Conservation (phyloP, 2,888 invertebrate species). For the Rutpela maculata region DNA sequence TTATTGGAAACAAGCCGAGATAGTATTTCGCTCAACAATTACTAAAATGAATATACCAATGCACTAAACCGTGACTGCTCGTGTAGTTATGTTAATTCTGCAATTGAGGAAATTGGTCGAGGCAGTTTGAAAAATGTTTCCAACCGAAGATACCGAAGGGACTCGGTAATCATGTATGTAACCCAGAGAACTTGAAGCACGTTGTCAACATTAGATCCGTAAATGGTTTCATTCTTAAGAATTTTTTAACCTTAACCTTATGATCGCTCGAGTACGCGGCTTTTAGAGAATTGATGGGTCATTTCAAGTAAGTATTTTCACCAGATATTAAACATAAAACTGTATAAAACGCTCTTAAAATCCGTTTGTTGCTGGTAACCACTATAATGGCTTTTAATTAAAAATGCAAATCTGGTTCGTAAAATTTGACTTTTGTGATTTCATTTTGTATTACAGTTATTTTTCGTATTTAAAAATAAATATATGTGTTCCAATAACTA, state of each 20-base stretch:
- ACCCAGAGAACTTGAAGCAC: background rate
- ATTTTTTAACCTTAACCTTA: slow-evolving; percentile 3
- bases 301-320: background rate
- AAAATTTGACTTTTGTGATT: no score
- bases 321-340: no score
- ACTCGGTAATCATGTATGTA: slow-evolving; percentile 5
- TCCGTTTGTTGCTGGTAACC: no score
- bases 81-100: slow-evolving; percentile 29
- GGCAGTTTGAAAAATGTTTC: slow-evolving; percentile 15
- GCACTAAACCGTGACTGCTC: slow-evolving; percentile 25
- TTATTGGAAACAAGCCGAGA: slow-evolving; percentile 15
- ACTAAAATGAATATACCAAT: slow-evolving; percentile 29
- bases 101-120: slow-evolving; percentile 27
- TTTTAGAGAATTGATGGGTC: background rate
- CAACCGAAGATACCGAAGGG: background rate
- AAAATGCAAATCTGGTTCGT: no score
- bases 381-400: no score
- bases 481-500: no score
- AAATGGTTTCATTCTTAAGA: slow-evolving; percentile 1
- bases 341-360: no score
- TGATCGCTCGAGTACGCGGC: background rate
- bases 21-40: slow-evolving; percentile 27
- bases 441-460: no score
- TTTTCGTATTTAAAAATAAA: no score
- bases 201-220: background rate